phyloP scores from a whole-genome alignment of 2,888 invertebrate genomes.

The Polylopha cassiicola region DNA sequence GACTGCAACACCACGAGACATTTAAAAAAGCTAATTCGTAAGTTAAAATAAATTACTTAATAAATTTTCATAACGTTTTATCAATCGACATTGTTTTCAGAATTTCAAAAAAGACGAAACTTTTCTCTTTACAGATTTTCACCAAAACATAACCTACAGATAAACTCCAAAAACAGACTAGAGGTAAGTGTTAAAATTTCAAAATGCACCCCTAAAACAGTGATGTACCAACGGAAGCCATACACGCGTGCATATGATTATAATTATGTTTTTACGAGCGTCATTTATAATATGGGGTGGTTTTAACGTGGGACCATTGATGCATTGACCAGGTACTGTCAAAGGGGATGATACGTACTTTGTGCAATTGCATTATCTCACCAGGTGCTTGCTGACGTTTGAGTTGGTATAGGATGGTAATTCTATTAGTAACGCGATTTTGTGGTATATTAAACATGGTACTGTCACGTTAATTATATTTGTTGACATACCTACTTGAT shows the following conservation, averaged over 20 bases:
- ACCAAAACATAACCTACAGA: too few relatives aligned
- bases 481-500: too few relatives aligned
- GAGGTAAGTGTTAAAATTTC: too few relatives aligned
- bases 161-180: too few relatives aligned
- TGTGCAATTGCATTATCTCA: neutral
- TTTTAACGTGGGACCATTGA: slow-evolving; percentile 55
- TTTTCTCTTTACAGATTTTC: neutral
- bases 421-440: neutral
- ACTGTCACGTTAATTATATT: too few relatives aligned
- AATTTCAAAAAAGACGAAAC: too few relatives aligned
- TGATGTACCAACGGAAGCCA: slow-evolving; percentile 53
- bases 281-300: slow-evolving; percentile 53
- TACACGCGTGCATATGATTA: slow-evolving; percentile 64
- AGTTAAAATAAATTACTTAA: too few relatives aligned
- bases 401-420: slow-evolving; percentile 8
- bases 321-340: slow-evolving; percentile 36
- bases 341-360: slow-evolving; percentile 16
- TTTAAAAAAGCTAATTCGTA: too few relatives aligned
- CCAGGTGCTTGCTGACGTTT: slow-evolving; percentile 17
- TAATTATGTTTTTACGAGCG: slow-evolving; percentile 70
- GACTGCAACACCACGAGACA: too few relatives aligned
- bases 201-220: slow-evolving; percentile 39
- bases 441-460: too few relatives aligned
- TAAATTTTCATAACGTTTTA: too few relatives aligned
- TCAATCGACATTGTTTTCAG: too few relatives aligned